phyloP scores from a whole-genome alignment of 2,888 invertebrate species.

The Tortricodes alternella region DNA sequence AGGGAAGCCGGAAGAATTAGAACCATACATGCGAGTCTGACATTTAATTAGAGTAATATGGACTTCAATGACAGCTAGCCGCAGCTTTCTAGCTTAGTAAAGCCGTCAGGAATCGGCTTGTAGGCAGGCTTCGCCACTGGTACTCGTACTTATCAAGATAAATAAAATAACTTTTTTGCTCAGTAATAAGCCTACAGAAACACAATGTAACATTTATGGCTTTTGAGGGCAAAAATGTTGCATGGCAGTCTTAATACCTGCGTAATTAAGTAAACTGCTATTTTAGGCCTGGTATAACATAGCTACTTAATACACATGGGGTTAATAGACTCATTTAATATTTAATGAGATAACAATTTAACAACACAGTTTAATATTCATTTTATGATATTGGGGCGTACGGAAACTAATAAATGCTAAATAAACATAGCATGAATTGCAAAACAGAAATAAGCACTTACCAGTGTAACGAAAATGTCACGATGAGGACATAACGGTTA shows the following conservation, averaged over 20 bases:
- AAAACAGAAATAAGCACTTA: neutral
- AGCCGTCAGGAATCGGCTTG: too few relatives aligned
- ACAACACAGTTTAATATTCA: neutral
- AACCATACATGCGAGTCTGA: too few relatives aligned
- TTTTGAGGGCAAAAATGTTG: neutral
- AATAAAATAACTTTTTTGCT: too few relatives aligned
- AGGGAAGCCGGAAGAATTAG: too few relatives aligned
- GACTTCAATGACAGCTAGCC: too few relatives aligned
- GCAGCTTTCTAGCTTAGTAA: too few relatives aligned
- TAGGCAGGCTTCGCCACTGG: too few relatives aligned
- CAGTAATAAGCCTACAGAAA: too few relatives aligned
- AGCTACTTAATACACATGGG: neutral
- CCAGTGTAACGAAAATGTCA: neutral
- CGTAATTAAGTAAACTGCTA: neutral
- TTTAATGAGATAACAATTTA: neutral
- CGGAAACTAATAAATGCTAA: neutral
- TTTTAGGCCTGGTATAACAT: too few relatives aligned
- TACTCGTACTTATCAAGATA: too few relatives aligned
- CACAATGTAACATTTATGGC: too few relatives aligned
- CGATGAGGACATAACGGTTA: conserved; percentile 10
- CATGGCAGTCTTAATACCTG: neutral
- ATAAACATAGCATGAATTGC: neutral
- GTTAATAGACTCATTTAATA: neutral
- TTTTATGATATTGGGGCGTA: neutral
- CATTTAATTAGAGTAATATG: too few relatives aligned